Evolutionary conservation across 2,888 invertebrate genomes (phyloP).

Genomic region (Drosophila infuscata): DNA sequence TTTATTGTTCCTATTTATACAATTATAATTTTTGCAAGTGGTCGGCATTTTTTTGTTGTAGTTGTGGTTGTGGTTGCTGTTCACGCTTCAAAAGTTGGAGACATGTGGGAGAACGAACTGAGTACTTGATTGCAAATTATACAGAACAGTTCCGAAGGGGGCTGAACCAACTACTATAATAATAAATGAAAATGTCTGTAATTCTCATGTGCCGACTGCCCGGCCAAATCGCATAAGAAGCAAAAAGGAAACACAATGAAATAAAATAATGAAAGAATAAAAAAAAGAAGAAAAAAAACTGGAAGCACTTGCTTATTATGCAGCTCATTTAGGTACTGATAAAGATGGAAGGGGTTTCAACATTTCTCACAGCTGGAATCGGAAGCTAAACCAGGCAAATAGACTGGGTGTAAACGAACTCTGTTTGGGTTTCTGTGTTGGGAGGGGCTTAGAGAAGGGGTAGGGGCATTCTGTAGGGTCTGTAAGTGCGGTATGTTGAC

Average conservation of each 20-base stretch:
- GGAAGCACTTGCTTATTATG: conserved; percentile 71
- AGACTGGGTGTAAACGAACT: conserved; percentile 70
- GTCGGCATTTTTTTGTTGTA: conserved; percentile 45
- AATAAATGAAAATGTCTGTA: conserved; percentile 78
- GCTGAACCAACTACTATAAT: conserved; percentile 57
- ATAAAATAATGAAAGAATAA: conserved; percentile 10
- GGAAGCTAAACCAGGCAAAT: conserved; percentile 74
- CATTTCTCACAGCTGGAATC: conserved; percentile 61
- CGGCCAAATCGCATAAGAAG: conserved; percentile 11
- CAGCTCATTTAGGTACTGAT: conserved; percentile 60
- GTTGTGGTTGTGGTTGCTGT: not conserved
- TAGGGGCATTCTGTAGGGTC: not conserved
- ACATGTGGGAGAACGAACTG: conserved; percentile 59
- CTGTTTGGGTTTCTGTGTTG: conserved; percentile 5
- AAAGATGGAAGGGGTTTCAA: conserved; percentile 6
- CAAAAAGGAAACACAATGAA: conserved; percentile 13
- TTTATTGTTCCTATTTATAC: conserved; percentile 39
- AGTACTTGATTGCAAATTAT: conserved; percentile 70
- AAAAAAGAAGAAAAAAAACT: conserved; percentile 29
- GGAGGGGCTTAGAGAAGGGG: not conserved
- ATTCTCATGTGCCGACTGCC: conserved; percentile 68
- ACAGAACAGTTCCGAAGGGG: conserved; percentile 34
- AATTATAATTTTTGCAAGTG: conserved; percentile 52
- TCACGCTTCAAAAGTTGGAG: conserved; percentile 56
- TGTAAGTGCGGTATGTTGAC: conserved; percentile 54